A percentile compares a stretch with the other conserved stretches of the same genome.
Conservation (phyloP, 2,888 invertebrate species). For the Sericinus montela region DNA sequence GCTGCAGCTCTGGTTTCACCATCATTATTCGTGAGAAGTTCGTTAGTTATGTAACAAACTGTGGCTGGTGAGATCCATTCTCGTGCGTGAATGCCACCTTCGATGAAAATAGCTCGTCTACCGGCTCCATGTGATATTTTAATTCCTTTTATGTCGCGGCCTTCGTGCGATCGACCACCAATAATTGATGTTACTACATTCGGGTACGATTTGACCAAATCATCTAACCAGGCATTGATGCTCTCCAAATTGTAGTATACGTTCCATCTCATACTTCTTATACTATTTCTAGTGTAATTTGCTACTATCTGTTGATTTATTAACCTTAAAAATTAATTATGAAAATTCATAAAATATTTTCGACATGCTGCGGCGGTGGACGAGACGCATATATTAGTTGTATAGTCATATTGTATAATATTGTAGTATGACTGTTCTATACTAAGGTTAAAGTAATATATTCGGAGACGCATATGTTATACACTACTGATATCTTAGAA, state of each 20-base stretch:
- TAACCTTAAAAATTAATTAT: constrained; percentile 43
- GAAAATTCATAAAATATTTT: background rate
- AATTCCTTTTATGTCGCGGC: constrained; percentile 62
- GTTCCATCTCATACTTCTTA: constrained; percentile 72
- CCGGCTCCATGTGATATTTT: constrained; percentile 64
- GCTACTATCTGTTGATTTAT: constrained; percentile 67
- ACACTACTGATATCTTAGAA: no score
- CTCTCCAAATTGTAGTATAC: constrained; percentile 80
- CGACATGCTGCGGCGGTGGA: no score
- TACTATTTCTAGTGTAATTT: constrained; percentile 40
- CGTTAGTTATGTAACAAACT: constrained; percentile 79
- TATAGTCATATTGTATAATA: no score
- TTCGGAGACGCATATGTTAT: no score
- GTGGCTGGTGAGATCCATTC: constrained; percentile 87
- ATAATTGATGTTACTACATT: constrained; percentile 53
- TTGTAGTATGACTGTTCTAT: no score
- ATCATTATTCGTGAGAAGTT: constrained; percentile 77
- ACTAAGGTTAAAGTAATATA: no score
- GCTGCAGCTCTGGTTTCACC: constrained; percentile 63
- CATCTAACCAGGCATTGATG: constrained; percentile 80
- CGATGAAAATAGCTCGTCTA: constrained; percentile 52
- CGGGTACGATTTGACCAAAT: constrained; percentile 63
- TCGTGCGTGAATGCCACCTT: constrained; percentile 83
- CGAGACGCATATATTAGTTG: no score
- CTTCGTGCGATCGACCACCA: constrained; percentile 67